Base-by-base conservation (phyloP, 2,797 vertebrate species). In the Danio albolineatus region DNA sequence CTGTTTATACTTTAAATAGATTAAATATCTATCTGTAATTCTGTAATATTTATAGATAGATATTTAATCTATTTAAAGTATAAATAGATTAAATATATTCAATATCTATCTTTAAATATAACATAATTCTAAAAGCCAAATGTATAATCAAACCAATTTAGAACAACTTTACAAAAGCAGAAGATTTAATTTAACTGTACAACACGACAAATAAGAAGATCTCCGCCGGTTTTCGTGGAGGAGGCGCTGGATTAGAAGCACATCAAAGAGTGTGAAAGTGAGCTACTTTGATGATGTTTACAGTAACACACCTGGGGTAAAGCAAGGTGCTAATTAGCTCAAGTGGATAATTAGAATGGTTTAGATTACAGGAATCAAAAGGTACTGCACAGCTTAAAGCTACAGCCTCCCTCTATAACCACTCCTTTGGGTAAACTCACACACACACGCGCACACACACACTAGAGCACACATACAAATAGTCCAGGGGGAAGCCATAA, bases 281-380 rank as follows among this genome's bases (percentile, higher is more conserved):
- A 66, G 69, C 51, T 46, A 64, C 69, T 80, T 72, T 84, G 77
- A 82, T 81, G 65, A 39, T 85, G 79, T 87, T 81, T 85, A 76
- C 83, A 79, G 64, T 64, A 76, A 83, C 80, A 85, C 82, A 86
- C 87, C 83, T 86, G 79, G 82, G 82, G 82, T 84, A 80, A 82
- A 56, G 80, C 81, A 81, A 88, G 85, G 83, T 87, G 83, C 62
- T 84, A 81, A 86, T 86, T 83, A 82, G 72, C 73, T 72, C 71
- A 84, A 85, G 84, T 86, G 82, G 84, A 85, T 88, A 84, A 85
- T 84, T 83, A 86, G 79, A 82, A 83, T 82, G 73, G 76, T 28
- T 28, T 28, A 60, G 87, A 79, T 88, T 88, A 82, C 51, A 69
- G 82, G 79, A 84, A 84, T 82, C 83, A 82, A 85, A 84, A 82